Conservation (phyloP, 2,113 vertebrate genomes). For the Zeus faber region DNA sequence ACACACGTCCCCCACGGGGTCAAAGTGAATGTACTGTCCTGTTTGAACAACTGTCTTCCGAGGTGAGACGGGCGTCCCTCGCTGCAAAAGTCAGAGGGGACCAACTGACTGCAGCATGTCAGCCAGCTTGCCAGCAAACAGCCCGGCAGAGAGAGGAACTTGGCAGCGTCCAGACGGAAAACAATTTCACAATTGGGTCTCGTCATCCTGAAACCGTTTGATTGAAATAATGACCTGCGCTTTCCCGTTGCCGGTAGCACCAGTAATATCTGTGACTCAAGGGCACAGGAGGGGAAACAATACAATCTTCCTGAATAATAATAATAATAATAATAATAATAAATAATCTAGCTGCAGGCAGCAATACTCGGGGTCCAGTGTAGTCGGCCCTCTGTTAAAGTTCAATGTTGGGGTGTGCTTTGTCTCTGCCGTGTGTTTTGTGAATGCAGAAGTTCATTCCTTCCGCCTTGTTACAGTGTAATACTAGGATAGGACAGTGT, state of each 20-base stretch:
- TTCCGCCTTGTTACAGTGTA: no score
- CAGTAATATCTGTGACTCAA: slow-evolving; percentile 15
- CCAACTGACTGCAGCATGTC: slow-evolving; percentile 26
- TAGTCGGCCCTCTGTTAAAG: no score
- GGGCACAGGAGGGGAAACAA: slow-evolving; percentile 28
- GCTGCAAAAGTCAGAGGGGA: slow-evolving; percentile 33
- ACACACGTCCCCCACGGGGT: slow-evolving; percentile 57
- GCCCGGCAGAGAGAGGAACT: slow-evolving; percentile 25
- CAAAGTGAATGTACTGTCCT: slow-evolving; percentile 65
- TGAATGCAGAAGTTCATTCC: no score
- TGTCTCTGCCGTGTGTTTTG: no score
- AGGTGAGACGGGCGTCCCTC: slow-evolving; percentile 54
- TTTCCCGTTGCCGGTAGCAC: slow-evolving; percentile 28
- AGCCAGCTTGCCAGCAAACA: slow-evolving; percentile 41
- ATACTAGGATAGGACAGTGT: no score
- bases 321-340: no score
- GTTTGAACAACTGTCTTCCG: slow-evolving; percentile 64
- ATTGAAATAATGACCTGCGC: slow-evolving; percentile 52
- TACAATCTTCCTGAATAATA: slow-evolving; percentile 18
- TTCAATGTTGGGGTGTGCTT: no score
- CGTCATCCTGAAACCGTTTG: slow-evolving; percentile 43
- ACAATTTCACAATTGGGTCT: slow-evolving; percentile 50
- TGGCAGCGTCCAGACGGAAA: slow-evolving; percentile 34
- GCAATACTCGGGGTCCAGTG: no score
- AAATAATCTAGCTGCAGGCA: no score